Percentiles rank a stretch among this genome's conserved stretches.
Conservation (phyloP, 2,888 invertebrate genomes). For the Pristionchus mayeri region DNA sequence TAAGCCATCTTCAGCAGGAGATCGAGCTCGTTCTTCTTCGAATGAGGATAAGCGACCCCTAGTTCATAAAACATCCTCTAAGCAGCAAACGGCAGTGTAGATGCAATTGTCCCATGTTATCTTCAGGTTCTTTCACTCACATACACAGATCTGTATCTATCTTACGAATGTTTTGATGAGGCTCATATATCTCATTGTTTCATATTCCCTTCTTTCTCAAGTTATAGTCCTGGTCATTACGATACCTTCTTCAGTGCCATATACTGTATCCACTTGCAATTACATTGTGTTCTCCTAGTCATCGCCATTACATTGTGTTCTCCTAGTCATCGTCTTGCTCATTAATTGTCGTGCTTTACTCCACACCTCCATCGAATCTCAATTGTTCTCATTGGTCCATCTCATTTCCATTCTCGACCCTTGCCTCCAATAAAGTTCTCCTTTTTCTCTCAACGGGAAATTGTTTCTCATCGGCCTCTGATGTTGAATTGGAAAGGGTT, state of each 20-base stretch:
- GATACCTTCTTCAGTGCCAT: background rate
- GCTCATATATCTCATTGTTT: background rate
- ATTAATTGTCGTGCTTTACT: slow-evolving; percentile 19
- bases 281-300: too few relatives aligned
- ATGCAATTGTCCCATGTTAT: background rate
- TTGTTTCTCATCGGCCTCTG: slow-evolving; percentile 13
- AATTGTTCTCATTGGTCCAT: background rate
- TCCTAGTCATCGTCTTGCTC: slow-evolving; percentile 22
- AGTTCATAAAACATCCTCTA: slow-evolving; percentile 28
- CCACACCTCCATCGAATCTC: slow-evolving; percentile 7
- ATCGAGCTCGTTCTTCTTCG: slow-evolving; percentile 44
- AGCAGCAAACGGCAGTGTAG: slow-evolving; percentile 19
- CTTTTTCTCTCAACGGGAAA: slow-evolving; percentile 24
- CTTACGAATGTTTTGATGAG: background rate
- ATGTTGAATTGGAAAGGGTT: slow-evolving; percentile 26
- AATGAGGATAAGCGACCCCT: slow-evolving; percentile 46
- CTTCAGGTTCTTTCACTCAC: background rate
- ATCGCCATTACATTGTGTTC: slow-evolving; percentile 2
- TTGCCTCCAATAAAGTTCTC: slow-evolving; percentile 26
- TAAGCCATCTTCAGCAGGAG: background rate
- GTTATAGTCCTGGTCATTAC: background rate
- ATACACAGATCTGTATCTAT: background rate
- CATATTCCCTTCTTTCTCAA: background rate
- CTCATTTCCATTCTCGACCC: slow-evolving; percentile 34
- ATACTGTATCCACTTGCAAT: background rate